Conservation (phyloP, 35 echinoderm and acorn worm species). For the Lytechinus variegatus region DNA sequence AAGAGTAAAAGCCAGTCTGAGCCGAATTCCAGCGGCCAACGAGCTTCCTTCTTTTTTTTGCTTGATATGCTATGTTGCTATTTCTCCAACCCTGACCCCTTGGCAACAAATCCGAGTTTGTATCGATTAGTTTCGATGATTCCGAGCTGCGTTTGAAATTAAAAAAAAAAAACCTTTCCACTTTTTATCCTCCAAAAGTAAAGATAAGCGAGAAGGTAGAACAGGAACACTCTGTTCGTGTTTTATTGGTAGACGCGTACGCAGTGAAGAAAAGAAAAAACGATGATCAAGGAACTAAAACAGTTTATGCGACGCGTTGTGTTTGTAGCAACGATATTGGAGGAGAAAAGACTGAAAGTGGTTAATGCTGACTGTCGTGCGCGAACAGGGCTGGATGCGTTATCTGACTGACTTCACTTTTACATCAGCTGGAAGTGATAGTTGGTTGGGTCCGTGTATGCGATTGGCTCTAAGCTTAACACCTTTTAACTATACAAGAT, state of each 20-base stretch:
- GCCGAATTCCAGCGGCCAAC: background rate
- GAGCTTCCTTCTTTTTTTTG: background rate
- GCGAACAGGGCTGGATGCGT: background rate
- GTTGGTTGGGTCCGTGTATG: background rate
- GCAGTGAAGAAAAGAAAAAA: background rate
- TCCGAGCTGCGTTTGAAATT: background rate
- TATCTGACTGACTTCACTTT: background rate
- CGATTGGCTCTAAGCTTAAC: background rate
- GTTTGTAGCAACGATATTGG: background rate
- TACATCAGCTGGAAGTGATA: background rate
- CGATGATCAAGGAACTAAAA: background rate
- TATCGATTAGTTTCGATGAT: background rate
- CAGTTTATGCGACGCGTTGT: background rate
- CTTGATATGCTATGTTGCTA: background rate
- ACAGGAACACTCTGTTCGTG: background rate
- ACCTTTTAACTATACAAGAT: background rate
- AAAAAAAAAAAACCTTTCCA: background rate
- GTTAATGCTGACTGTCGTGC: background rate
- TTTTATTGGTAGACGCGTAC: background rate
- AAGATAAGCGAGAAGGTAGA: background rate
- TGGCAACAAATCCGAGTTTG: background rate
- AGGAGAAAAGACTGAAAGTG: background rate
- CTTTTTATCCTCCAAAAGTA: background rate
- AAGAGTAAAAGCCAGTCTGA: background rate
- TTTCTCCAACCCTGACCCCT: conserved; percentile 9